Evolutionary conservation across 2,113 vertebrate species (phyloP).

Genomic region (Elachura formosa): DNA sequence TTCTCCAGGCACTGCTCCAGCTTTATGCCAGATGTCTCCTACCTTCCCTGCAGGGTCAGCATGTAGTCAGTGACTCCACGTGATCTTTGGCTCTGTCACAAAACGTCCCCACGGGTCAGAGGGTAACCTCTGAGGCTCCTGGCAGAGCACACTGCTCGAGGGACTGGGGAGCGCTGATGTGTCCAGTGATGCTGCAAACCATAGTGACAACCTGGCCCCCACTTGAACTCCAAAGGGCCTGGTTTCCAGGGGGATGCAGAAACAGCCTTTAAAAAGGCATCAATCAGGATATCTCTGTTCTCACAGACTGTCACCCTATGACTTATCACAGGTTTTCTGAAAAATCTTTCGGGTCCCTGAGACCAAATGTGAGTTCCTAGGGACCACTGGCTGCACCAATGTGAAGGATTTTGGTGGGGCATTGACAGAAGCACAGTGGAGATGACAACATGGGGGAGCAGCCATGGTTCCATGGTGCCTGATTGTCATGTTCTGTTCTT

Average conservation of each 20-base stretch:
- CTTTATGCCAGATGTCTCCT: background rate
- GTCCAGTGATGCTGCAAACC: background rate
- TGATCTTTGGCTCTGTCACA: background rate
- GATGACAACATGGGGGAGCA: background rate
- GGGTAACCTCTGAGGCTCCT: background rate
- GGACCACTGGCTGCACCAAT: rapidly evolving
- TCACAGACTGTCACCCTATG: background rate
- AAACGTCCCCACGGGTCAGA: rapidly evolving
- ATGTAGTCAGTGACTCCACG: background rate
- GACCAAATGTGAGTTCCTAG: background rate
- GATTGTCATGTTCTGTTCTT: background rate
- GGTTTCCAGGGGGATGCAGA: background rate
- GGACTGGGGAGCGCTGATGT: background rate
- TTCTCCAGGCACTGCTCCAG: background rate
- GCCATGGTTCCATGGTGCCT: background rate
- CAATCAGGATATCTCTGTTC: background rate
- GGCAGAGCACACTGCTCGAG: background rate
- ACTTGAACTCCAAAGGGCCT: background rate
- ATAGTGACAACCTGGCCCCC: background rate
- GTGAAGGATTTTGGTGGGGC: background rate
- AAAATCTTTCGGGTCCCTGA: background rate
- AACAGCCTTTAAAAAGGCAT: background rate
- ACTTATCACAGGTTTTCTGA: background rate
- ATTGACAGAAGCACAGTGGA: background rate
- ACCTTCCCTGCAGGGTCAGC: background rate